A percentile compares a stretch with the other conserved stretches of the same genome.
Evolutionary conservation across 2,113 vertebrate species (phyloP).

Genomic region (Morone saxatilis): DNA sequence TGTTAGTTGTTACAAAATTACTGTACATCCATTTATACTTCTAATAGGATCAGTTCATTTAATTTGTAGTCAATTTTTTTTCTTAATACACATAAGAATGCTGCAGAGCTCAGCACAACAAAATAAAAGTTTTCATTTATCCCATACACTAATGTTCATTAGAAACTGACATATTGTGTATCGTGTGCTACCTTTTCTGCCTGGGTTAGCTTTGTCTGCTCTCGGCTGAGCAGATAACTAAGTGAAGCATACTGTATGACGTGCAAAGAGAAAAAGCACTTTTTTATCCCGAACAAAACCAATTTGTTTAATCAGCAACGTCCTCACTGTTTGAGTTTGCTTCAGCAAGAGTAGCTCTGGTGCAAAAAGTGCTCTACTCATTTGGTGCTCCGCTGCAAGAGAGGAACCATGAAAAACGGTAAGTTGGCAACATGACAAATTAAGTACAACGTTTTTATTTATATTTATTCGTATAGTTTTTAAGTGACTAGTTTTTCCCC

Average conservation of each 20-base stretch:
- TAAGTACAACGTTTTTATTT: background rate
- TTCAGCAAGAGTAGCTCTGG: background rate
- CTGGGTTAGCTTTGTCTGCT: conserved; percentile 24
- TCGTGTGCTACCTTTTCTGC: conserved; percentile 14
- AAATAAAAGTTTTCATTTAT: conserved; percentile 2
- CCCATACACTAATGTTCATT: background rate
- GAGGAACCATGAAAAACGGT: conserved; percentile 41
- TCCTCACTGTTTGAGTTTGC: conserved; percentile 5
- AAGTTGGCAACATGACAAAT: background rate
- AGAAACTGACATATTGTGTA: background rate
- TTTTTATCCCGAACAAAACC: conserved; percentile 6
- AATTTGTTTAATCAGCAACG: conserved; percentile 24
- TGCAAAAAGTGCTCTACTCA: background rate
- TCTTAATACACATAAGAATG: too few relatives aligned
- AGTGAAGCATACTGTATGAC: conserved; percentile 18
- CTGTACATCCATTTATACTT: background rate
- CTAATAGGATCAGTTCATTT: background rate
- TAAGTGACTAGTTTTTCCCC: background rate
- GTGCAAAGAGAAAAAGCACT: background rate
- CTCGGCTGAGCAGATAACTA: conserved; percentile 23
- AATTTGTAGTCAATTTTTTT: background rate
- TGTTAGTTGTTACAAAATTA: background rate
- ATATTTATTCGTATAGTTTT: too few relatives aligned
- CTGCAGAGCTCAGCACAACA: background rate
- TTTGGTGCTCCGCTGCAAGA: background rate